A percentile compares a stretch with the other conserved stretches of the same genome.
phyloP scores from a whole-genome alignment of 2,888 invertebrate species.

The Leptinotarsa haldemani region DNA sequence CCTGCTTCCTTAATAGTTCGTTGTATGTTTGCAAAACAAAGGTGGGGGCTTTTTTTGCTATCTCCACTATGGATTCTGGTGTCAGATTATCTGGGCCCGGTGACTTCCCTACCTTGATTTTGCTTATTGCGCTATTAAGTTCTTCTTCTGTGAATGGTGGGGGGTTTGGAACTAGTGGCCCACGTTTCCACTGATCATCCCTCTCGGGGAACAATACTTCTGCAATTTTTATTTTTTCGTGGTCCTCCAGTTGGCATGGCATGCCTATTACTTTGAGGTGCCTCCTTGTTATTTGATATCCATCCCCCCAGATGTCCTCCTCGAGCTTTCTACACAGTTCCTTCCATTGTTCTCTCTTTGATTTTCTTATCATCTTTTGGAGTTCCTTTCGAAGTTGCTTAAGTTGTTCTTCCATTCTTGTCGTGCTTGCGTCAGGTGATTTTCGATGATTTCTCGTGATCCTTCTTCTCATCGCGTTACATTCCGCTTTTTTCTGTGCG shows the following conservation, averaged over 20 bases:
- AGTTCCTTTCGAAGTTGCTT: background rate
- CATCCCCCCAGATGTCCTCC: conserved; percentile 35
- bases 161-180: background rate
- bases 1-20: background rate
- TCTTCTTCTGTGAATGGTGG: conserved; percentile 17
- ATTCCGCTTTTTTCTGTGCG: background rate
- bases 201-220: conserved; percentile 13
- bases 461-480: background rate
- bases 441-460: background rate
- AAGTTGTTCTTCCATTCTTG: background rate
- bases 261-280: background rate
- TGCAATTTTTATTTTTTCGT: conserved; percentile 1
- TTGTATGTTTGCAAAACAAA: no score
- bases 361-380: background rate
- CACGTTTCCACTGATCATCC: background rate
- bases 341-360: conserved; percentile 20
- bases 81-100: conserved; percentile 37
- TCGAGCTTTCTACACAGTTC: conserved; percentile 28
- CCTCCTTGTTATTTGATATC: conserved; percentile 28
- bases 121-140: conserved; percentile 13
- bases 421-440: background rate
- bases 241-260: background rate
- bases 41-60: background rate
- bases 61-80: conserved; percentile 25
- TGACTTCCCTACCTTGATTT: conserved; percentile 25